phyloP scores from a whole-genome alignment of 37 sponge, comb jelly and placozoan species.

The Spongilla lacustris region DNA sequence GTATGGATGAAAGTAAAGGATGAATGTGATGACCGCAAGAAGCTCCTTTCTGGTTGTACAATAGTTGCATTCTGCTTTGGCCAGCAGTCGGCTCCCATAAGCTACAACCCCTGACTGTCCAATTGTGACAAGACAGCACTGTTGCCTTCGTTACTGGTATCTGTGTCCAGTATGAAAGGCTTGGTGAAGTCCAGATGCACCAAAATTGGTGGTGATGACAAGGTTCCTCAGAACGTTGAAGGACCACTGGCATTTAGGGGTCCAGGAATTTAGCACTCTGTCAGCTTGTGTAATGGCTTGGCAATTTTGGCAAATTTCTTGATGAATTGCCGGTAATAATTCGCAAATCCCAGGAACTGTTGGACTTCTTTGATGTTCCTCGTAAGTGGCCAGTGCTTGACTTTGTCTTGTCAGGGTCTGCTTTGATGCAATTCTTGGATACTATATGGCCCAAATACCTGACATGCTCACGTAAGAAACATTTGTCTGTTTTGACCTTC shows the following conservation, averaged over 20 bases:
- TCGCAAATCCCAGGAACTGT: constrained; percentile 32
- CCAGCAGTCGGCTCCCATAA: constrained; percentile 19
- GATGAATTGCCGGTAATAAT: constrained; percentile 30
- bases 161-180: constrained; percentile 47
- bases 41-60: constrained; percentile 30
- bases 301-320: constrained; percentile 36
- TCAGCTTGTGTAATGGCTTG: constrained; percentile 35
- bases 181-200: constrained; percentile 29
- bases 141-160: constrained; percentile 23
- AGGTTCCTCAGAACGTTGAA: constrained; percentile 16
- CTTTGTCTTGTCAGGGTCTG: constrained; percentile 10
- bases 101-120: constrained; percentile 23
- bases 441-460: constrained; percentile 45
- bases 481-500: constrained; percentile 29
- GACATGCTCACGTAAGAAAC: constrained; percentile 15
- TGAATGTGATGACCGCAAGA: constrained; percentile 32
- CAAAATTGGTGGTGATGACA: constrained; percentile 23
- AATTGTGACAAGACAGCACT: constrained; percentile 30
- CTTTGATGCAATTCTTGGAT: constrained; percentile 3
- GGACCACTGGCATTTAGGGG: constrained; percentile 15
- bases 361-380: not conserved
- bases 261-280: constrained; percentile 13
- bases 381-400: too few species aligned
- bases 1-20: constrained; percentile 11
- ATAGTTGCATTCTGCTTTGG: constrained; percentile 30